Evolutionary conservation across 2,113 vertebrate species (phyloP).

Genomic region (Donacobius atricapilla): DNA sequence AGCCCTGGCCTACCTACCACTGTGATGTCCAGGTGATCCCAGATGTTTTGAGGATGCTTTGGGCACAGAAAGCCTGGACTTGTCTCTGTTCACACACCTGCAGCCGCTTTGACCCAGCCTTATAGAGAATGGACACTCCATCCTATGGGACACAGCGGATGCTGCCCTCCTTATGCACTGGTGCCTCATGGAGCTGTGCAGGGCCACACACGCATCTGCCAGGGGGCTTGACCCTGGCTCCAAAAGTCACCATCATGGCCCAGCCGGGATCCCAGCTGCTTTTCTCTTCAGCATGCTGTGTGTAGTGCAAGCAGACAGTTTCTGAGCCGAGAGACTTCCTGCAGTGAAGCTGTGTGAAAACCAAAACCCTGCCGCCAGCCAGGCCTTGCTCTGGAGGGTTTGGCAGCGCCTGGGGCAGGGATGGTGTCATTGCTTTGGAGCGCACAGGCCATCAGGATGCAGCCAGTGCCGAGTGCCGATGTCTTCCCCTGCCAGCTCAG

Average conservation of each 20-base stretch:
- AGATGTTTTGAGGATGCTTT: background rate
- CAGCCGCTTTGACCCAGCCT: background rate
- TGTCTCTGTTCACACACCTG: background rate
- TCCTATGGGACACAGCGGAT: accelerated
- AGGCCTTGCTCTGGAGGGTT: background rate
- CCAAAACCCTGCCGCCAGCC: background rate
- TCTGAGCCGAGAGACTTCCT: background rate
- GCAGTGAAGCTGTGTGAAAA: background rate
- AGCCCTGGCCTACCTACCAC: background rate
- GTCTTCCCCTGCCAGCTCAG: background rate
- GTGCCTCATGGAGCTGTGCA: accelerated
- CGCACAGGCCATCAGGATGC: background rate
- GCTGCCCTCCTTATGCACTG: accelerated
- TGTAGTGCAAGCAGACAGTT: background rate
- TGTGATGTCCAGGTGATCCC: accelerated
- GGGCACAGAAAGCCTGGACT: background rate
- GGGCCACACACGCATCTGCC: background rate
- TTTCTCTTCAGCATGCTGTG: accelerated
- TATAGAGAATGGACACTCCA: accelerated
- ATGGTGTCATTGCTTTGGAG: background rate
- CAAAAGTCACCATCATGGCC: background rate
- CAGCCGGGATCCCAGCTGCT: accelerated
- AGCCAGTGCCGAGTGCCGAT: background rate
- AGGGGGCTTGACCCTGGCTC: background rate
- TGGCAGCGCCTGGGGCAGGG: background rate